Base-by-base conservation (phyloP, 2,113 vertebrate species). In the Lophochroa leadbeateri region DNA sequence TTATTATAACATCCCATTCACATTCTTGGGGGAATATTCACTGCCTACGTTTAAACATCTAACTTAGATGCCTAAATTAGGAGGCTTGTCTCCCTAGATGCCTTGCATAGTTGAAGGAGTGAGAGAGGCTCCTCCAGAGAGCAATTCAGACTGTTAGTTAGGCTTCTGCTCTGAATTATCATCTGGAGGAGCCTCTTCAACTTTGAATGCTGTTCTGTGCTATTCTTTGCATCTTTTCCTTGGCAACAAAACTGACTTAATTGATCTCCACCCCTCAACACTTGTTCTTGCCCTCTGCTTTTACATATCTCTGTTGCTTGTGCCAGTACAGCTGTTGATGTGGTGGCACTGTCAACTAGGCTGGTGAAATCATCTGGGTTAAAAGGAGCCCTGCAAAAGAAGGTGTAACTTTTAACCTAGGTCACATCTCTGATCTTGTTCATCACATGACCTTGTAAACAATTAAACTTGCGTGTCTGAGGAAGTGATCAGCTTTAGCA, bases 81-180 rank as follows among this genome's bases (percentile, higher is more conserved):
- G 83, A 92, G 89, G 50, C 83, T 95, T 86, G 60, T 91, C 81
- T 96, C 86, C 83, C 74, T 75, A 91, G 77, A 95, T 96, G 92
- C 83, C 33, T 89, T 89, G 46, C 88, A 94, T 89, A 95, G 77
- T 68, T 94, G 72, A 86, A 92, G 75, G 61, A 94, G 61, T 65
- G 82, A 95, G 96, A 82, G 88, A 94, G 92, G 69, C 72, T 96
- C 67, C 90, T 95, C 95, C 83, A 92, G 94, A 94, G 88, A 94
- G 89, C 69, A 92, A 41, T 95, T 96, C 92, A 91, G 81, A 84
- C 72, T 86, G 41, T 94, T 94, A 69, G 52, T 85, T 94, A 94
- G 93, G 44, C 72, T 86, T 96, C 89, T 92, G 89, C 89, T 95
- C 77, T 95, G 81, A 97, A 94, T 96, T 97, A 84, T 79, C 91